Base-by-base conservation (phyloP, 2,113 vertebrate species). In the Centropus unirufus region DNA sequence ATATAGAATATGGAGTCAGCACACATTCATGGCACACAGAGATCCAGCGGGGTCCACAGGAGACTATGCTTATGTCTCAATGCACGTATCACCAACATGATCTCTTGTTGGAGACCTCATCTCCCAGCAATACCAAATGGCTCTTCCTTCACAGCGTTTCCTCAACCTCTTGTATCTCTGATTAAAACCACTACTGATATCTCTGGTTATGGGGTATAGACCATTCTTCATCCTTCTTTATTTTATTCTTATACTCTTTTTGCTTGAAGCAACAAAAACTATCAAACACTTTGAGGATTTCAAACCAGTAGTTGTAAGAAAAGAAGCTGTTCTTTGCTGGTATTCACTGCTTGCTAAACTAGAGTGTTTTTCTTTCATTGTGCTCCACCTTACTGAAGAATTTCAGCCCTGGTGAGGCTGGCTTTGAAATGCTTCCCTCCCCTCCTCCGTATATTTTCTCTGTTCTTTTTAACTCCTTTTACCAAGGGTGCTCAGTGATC, bases 11-110 rank as follows among this genome's bases (percentile, higher is more conserved):
- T 3, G 6, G 49, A 77, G 73, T 32, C 57, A 75, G 52, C 8
- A 27, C 1, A 0, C 7, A 42, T 23, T 67, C 5, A 5, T 3
- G n/a, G 70, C 0, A 0, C n/a, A 3, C 23, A 0, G 9, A 55
- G 51, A 22, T 42, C 11, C 0, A 0, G 42, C 42, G 13, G 70
- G n/a, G 12, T 24, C 18, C 27, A 6, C 29, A 59, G 77, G 62
- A 61, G 32, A 67, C 34, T 29, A 27, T 1, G 0, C 30, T 63
- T 64, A 2, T 0, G 0, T 46, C 40, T 61, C 85, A 27, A 9
- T 0, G 8, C 4, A 32, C 26, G 4, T 2, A 1, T 32, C 69
- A n/a, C 30, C 73, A 78, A 23, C 1, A 1, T 6, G 19, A 49
- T 30, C 20, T 19, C 44, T 58, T 26, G 24, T 27, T 2, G 13